Evolutionary conservation across 2,113 vertebrate genomes (phyloP).

Genomic region (Choloepus hoffmanni): DNA sequence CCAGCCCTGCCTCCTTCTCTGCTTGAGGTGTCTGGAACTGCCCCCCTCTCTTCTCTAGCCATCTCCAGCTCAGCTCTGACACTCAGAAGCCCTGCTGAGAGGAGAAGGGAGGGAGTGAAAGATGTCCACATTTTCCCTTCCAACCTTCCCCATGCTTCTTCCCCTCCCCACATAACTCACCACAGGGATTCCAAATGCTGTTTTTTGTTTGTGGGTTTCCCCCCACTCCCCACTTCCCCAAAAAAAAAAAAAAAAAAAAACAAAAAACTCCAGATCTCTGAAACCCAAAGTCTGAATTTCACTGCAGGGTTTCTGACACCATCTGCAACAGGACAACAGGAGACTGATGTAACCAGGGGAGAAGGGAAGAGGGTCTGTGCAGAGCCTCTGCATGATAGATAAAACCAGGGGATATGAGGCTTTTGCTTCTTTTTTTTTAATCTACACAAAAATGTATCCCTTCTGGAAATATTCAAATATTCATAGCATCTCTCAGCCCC

Average conservation of each 20-base stretch:
- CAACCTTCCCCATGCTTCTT: not conserved
- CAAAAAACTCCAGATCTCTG: conserved; percentile 8
- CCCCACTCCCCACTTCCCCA: no score
- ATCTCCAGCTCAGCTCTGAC: not conserved
- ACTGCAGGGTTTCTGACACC: not conserved
- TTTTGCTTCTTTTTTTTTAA: not conserved
- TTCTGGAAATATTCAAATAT: not conserved
- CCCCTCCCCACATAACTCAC: conserved; percentile 15
- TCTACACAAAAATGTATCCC: not conserved
- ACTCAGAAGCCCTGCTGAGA: not conserved
- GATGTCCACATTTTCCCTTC: not conserved
- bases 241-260: no score
- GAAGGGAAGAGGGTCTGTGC: not conserved
- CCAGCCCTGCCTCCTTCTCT: not conserved
- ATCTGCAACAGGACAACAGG: not conserved
- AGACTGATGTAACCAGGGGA: not conserved
- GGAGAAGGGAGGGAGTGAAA: not conserved
- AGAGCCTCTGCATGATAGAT: not conserved
- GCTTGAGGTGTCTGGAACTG: not conserved
- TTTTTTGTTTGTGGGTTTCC: not conserved
- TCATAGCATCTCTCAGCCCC: not conserved
- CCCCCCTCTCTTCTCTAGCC: no score
- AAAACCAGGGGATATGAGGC: not conserved
- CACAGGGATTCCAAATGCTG: not conserved
- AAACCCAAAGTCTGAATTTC: not conserved